phyloP scores from a whole-genome alignment of 2,888 invertebrate genomes.

The Drosophila putrida region DNA sequence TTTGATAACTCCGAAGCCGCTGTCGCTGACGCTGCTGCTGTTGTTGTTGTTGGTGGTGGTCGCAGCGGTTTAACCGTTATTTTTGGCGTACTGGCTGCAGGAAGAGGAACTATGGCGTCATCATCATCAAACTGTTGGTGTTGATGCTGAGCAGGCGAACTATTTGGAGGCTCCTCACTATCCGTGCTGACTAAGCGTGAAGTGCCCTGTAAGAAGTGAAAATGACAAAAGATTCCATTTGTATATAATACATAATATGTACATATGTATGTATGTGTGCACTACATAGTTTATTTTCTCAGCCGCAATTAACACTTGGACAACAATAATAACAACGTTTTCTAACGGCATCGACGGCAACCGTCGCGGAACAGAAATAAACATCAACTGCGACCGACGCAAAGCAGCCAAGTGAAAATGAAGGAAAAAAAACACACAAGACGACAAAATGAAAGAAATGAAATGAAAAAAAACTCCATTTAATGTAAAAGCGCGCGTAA shows the following conservation, averaged over 20 bases:
- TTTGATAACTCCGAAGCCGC: conserved; percentile 3
- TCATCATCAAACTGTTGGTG: conserved; percentile 28
- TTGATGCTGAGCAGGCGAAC: conserved; percentile 71
- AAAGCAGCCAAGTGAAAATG: conserved; percentile 35
- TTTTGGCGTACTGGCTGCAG: conserved; percentile 76
- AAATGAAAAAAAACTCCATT: conserved; percentile 57
- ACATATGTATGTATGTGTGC: background rate
- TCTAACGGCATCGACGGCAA: conserved; percentile 45
- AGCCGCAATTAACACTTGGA: conserved; percentile 44
- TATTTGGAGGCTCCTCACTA: conserved; percentile 87
- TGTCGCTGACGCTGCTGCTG: conserved; percentile 23
- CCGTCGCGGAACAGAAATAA: conserved; percentile 42
- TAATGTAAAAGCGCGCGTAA: conserved; percentile 79
- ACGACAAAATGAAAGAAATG: conserved; percentile 15
- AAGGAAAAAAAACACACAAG: conserved; percentile 16
- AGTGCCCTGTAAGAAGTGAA: conserved; percentile 85
- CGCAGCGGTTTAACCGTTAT: conserved; percentile 79
- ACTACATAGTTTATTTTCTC: conserved; percentile 27
- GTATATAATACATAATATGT: conserved; percentile 11
- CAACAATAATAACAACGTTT: conserved; percentile 7
- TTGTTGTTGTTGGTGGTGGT: conserved; percentile 56
- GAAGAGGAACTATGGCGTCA: conserved; percentile 69
- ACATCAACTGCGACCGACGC: conserved; percentile 24
- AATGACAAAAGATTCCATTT: conserved; percentile 18
- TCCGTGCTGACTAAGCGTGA: conserved; percentile 89